A percentile compares a stretch with the other conserved stretches of the same genome.
Conservation (phyloP, 2,113 vertebrate species). For the Setophaga coronata region DNA sequence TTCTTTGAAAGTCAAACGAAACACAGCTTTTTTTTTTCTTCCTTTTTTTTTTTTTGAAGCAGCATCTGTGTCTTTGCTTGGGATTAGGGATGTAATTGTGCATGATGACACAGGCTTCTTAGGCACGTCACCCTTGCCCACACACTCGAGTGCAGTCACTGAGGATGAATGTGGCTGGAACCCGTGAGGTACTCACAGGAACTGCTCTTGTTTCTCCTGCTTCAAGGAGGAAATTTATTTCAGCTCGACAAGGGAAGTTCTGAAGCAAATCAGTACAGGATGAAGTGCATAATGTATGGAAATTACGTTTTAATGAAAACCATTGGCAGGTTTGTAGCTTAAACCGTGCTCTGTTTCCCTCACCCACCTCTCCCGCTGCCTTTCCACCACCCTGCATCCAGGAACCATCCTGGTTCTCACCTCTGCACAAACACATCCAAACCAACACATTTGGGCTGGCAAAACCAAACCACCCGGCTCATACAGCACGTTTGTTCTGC, state of each 20-base stretch:
- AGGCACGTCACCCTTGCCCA: neutral
- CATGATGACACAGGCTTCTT: slow-evolving; percentile 1
- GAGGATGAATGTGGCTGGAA: neutral
- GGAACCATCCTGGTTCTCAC: neutral
- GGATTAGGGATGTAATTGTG: slow-evolving; percentile 30
- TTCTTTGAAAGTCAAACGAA: slow-evolving; percentile 24
- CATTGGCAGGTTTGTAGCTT: neutral
- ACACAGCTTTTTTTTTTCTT: neutral
- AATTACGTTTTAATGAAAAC: slow-evolving; percentile 4
- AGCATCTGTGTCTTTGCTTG: slow-evolving; percentile 6
- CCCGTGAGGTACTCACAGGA: neutral
- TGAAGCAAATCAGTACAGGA: neutral
- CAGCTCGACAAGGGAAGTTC: slow-evolving; percentile 17
- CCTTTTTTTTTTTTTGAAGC: neutral
- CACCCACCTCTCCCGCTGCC: accelerated
- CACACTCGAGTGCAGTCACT: neutral
- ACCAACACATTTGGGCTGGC: neutral
- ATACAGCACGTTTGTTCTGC: neutral
- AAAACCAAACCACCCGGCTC: neutral
- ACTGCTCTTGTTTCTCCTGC: neutral
- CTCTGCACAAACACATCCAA: neutral
- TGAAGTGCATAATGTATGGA: neutral
- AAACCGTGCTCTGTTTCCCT: neutral
- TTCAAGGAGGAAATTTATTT: neutral
- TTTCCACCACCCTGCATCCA: neutral